Percentiles rank a stretch among this genome's conserved stretches.
Evolutionary conservation across 2,113 vertebrate species (phyloP).

Genomic region (Mesocricetus auratus): DNA sequence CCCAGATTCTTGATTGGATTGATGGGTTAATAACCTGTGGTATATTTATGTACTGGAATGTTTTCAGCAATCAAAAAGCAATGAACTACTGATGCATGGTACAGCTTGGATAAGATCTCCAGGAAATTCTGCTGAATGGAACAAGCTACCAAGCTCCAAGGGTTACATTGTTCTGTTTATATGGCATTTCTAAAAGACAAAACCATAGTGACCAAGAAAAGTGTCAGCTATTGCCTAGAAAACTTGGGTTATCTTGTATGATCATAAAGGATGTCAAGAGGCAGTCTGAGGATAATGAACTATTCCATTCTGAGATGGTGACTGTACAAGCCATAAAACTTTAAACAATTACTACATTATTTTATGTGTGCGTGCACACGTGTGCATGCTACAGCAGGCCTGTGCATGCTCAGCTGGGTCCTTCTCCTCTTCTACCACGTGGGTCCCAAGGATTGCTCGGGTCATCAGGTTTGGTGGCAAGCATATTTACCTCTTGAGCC

Average conservation of each 20-base stretch:
- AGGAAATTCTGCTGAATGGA: not conserved
- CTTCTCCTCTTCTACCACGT: not conserved
- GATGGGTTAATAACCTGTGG: too few species aligned
- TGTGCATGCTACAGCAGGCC: not conserved
- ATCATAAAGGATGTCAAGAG: not conserved
- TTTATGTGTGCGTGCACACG: not conserved
- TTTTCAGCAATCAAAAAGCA: not conserved
- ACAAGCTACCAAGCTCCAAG: not conserved
- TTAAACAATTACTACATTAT: not conserved
- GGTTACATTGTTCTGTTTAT: not conserved
- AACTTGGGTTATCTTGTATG: too few species aligned
- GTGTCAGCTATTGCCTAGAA: not conserved
- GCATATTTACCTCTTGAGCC: not conserved
- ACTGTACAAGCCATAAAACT: not conserved
- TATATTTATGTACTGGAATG: not conserved
- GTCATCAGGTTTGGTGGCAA: not conserved
- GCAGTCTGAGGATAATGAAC: not conserved
- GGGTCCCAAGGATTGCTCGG: not conserved
- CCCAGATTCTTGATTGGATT: not conserved
- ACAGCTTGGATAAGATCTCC: not conserved
- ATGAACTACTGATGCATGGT: too few species aligned
- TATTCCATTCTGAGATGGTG: not conserved
- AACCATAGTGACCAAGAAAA: not conserved
- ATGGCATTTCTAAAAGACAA: not conserved
- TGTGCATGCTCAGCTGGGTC: not conserved